phyloP scores from a whole-genome alignment of 2,888 invertebrate genomes.

The Agrilus mali region DNA sequence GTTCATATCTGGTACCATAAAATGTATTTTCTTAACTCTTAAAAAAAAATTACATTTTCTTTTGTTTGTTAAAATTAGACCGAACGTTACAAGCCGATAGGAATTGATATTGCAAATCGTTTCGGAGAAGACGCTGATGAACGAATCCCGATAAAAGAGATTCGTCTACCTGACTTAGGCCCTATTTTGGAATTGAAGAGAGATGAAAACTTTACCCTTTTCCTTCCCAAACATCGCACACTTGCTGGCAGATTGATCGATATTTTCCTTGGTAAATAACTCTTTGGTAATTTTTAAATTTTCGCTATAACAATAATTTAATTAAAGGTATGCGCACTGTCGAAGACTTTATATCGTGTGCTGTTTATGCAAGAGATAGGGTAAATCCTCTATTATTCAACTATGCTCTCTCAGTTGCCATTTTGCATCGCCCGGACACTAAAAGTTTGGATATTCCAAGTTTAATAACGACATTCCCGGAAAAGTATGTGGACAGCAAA shows the following conservation, averaged over 20 bases:
- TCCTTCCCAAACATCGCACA: slow-evolving; percentile 55
- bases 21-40: not conserved
- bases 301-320: slow-evolving; percentile 7
- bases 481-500: slow-evolving; percentile 67
- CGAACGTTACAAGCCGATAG: slow-evolving; percentile 43
- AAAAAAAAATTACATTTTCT: slow-evolving; percentile 1
- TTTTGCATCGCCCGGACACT: slow-evolving; percentile 62
- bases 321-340: slow-evolving; percentile 52
- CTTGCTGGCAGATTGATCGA: slow-evolving; percentile 60
- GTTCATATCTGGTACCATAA: slow-evolving; percentile 46
- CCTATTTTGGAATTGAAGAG: slow-evolving; percentile 43
- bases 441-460: slow-evolving; percentile 57
- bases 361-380: slow-evolving; percentile 57
- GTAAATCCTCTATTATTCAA: slow-evolving; percentile 72
- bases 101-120: slow-evolving; percentile 45
- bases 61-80: slow-evolving; percentile 32
- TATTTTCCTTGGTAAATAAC: slow-evolving; percentile 45
- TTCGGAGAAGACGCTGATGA: slow-evolving; percentile 42
- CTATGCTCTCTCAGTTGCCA: slow-evolving; percentile 63
- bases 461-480: slow-evolving; percentile 67
- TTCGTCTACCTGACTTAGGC: slow-evolving; percentile 42
- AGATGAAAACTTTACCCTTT: slow-evolving; percentile 59
- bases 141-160: slow-evolving; percentile 41
- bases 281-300: not conserved
- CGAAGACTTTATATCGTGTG: slow-evolving; percentile 58